phyloP scores from a whole-genome alignment of 2,797 vertebrate species.

The Pipistrellus kuhlii region DNA sequence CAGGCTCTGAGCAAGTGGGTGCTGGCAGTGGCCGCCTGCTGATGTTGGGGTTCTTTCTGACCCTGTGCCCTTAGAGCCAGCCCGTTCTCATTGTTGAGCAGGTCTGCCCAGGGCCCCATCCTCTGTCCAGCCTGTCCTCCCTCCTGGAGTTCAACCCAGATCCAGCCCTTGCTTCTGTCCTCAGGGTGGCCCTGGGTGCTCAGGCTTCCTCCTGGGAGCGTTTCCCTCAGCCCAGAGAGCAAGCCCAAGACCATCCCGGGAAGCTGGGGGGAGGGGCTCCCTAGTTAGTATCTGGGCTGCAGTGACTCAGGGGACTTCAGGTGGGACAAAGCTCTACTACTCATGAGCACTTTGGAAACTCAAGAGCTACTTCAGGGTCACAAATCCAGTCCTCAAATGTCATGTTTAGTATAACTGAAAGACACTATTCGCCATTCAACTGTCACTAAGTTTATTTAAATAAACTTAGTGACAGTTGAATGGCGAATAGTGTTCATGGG shows the following conservation, averaged over 20 bases:
- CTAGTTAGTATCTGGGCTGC: neutral
- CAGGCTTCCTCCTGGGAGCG: neutral
- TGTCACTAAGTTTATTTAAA: no score
- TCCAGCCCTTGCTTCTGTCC: neutral
- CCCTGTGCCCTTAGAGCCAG: neutral
- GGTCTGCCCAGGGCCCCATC: neutral
- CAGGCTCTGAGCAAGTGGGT: constrained; percentile 13
- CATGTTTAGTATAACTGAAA: constrained; percentile 2
- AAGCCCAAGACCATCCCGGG: neutral
- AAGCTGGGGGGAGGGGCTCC: neutral
- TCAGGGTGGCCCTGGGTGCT: neutral
- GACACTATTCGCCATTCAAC: no score
- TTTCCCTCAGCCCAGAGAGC: neutral
- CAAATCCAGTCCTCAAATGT: neutral
- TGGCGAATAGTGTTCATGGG: neutral
- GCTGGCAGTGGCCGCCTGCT: neutral
- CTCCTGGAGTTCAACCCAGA: neutral
- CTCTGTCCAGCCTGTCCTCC: neutral
- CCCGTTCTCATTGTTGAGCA: neutral
- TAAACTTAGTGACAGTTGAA: neutral
- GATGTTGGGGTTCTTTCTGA: neutral
- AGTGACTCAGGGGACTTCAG: neutral
- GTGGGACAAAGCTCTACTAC: neutral
- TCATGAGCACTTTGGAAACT: neutral
- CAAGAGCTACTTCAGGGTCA: neutral